These are phyloP conservation scores for Smutsia temminckii DNA, from an alignment of 2,797 vertebrate species.

Conservation along the genomic window DNA sequence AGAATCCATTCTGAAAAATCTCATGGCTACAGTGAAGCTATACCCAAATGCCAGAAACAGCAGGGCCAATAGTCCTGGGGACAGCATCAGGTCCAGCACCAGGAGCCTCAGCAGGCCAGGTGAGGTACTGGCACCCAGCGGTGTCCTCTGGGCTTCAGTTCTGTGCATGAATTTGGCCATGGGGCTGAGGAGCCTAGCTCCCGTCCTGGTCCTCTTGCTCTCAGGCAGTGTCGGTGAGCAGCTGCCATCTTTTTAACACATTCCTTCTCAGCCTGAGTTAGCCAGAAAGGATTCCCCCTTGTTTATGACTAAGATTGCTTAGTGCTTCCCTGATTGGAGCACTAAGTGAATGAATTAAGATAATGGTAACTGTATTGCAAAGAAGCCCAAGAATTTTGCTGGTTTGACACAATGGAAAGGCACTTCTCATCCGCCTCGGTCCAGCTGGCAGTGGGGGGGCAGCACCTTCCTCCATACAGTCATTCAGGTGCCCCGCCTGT, in stretches of 20 bases:
- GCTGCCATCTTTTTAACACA: not conserved
- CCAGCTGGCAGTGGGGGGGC: not conserved
- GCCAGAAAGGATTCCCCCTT: not conserved
- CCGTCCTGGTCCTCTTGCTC: not conserved
- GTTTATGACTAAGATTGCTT: not conserved
- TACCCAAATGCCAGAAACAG: not conserved
- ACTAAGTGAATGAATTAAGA: not conserved
- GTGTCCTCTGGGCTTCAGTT: too few species aligned
- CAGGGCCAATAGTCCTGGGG: not conserved
- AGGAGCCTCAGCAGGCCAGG: not conserved
- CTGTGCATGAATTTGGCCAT: not conserved
- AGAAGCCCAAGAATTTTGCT: not conserved
- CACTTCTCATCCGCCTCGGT: not conserved
- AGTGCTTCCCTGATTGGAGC: not conserved
- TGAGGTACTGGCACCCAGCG: not conserved
- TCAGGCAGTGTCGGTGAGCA: not conserved
- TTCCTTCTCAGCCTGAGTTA: not conserved
- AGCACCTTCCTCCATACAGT: not conserved
- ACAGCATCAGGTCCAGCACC: not conserved
- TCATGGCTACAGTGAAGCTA: not conserved
- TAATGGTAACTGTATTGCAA: not conserved
- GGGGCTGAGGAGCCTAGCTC: not conserved
- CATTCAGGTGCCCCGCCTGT: not conserved
- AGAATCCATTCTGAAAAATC: not conserved
- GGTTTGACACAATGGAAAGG: not conserved